Evolutionary conservation across 2,888 invertebrate species (phyloP).

Genomic region (Helleia helle): DNA sequence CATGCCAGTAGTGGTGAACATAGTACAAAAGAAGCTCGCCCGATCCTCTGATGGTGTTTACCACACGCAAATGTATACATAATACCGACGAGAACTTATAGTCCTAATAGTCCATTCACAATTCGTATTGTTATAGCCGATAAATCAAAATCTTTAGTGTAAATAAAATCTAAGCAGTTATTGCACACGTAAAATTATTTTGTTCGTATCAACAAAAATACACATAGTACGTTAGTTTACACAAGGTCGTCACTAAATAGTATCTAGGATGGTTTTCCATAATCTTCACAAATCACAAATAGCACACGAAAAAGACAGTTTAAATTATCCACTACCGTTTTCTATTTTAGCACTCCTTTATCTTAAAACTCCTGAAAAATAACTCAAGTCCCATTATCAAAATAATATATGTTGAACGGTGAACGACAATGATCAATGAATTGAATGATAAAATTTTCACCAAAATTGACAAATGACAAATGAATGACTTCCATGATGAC

Average conservation of each 20-base stretch:
- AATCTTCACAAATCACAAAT: neutral
- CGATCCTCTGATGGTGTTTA: conserved; percentile 57
- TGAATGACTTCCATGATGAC: no score
- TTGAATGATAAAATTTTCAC: conserved; percentile 23
- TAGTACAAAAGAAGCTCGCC: conserved; percentile 42
- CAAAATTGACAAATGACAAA: neutral
- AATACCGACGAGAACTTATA: conserved; percentile 41
- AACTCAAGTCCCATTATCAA: conserved; percentile 42
- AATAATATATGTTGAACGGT: conserved; percentile 24
- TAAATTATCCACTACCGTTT: neutral
- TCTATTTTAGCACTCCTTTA: neutral
- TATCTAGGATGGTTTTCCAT: neutral
- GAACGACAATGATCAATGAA: conserved; percentile 14
- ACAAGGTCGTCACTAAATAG: conserved; percentile 11
- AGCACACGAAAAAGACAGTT: neutral
- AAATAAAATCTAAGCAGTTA: neutral
- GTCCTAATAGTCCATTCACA: conserved; percentile 30
- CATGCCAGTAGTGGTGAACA: conserved; percentile 60
- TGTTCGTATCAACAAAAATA: conserved; percentile 31
- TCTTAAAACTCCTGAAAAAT: conserved; percentile 43
- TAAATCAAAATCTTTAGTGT: neutral
- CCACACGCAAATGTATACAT: conserved; percentile 58
- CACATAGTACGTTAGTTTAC: conserved; percentile 27
- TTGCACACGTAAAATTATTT: conserved; percentile 9
- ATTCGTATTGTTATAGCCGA: conserved; percentile 8